Conservation (phyloP, 2,888 invertebrate species). For the Dasypogon diadema region DNA sequence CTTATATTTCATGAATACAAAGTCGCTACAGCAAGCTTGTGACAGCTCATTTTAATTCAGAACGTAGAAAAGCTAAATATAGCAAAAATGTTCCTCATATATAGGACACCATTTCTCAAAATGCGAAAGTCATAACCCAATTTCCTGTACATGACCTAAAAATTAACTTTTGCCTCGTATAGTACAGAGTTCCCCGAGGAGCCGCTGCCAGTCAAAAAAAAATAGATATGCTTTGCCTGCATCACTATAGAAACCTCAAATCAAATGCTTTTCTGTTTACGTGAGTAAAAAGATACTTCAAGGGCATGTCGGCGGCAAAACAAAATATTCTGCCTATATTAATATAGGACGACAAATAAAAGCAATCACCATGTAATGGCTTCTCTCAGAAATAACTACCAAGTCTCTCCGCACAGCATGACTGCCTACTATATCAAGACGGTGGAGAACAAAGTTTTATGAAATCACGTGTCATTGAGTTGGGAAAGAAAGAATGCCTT, state of each 20-base stretch:
- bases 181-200: neutral
- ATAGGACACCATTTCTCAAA: neutral
- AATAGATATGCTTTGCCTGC: neutral
- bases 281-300: neutral
- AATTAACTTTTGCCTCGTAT: neutral
- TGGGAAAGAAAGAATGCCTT: neutral
- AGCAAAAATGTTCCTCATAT: neutral
- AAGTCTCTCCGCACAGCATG: neutral
- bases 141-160: slow-evolving; percentile 16
- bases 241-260: neutral
- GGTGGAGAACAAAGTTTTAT: neutral
- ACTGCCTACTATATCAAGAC: too few relatives aligned
- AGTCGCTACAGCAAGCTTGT: too few relatives aligned
- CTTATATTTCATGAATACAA: too few relatives aligned
- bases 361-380: neutral
- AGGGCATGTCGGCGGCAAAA: neutral
- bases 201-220: neutral
- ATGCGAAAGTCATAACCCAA: neutral
- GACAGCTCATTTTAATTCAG: too few relatives aligned
- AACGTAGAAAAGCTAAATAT: neutral
- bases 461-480: neutral
- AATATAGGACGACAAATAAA: neutral
- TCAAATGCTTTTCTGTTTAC: neutral
- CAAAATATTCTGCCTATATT: neutral
- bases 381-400: neutral